Base-by-base conservation (phyloP, 1,140 invertebrate species). In the Formica selysi region DNA sequence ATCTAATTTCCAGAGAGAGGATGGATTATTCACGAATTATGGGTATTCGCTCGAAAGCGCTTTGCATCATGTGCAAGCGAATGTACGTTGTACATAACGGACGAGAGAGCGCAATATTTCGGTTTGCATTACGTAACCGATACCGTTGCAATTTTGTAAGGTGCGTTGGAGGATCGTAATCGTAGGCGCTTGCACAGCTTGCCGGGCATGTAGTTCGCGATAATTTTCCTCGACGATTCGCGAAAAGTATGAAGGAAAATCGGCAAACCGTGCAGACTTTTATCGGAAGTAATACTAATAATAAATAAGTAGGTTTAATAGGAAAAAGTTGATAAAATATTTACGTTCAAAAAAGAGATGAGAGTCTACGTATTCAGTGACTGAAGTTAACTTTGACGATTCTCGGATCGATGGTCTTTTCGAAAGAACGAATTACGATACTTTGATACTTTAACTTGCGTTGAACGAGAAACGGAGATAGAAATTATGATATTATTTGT, bases 111-210 rank as follows among this genome's bases (percentile, higher is more conserved):
- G 54, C 51, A 16, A 71, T 81, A 73, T 81, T 41, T 81, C 79
- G 79, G 38, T 51, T 73, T 5, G 67, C 26, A 22, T 67, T 41
- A 71, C 36, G 51, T 57, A 51, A 36, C 41, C 29, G 29, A 51
- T 79, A n/a, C 57, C 48, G 32, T 80, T 80, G 64, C 79, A 81
- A 61, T 81, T 81, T 81, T 81, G 61, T 73, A 80, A 32, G 22
- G 44, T 32, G 29, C 67, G 19, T 22, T 41, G 38, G 29, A 36
- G n/a, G 29, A 70, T 81, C 67, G 22, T 71, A 68, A 79, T 79
- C 51, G 67, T 73, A 36, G 51, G 19, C 44, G 36, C 54, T 73
- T 19, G 54, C 79, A 13, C 79, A 13, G 65, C 22, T 59, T 65
- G 32, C 65, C 67, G 38, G 32, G 38, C 67, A 59, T 8, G 38